Conservation (phyloP, 2,797 vertebrate species). For the Channallabes apus region DNA sequence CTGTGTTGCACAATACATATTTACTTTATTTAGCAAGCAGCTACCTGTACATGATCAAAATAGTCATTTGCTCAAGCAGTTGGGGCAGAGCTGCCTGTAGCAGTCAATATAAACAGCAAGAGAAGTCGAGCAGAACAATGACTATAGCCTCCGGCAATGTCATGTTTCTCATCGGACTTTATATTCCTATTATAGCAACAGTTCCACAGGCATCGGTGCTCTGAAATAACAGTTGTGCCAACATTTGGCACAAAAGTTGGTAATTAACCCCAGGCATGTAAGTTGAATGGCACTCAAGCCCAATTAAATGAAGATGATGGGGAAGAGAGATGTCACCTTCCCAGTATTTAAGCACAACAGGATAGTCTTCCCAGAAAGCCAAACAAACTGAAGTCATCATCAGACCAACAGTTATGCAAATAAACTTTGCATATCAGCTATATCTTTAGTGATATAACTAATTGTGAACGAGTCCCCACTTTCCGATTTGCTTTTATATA, state of each 20-base stretch:
- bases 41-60: conserved; percentile 45
- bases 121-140: conserved; percentile 30
- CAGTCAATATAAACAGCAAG: conserved; percentile 28
- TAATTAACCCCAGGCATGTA: conserved; percentile 32
- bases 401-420: conserved; percentile 12
- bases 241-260: not conserved
- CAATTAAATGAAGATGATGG: not conserved
- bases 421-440: not conserved
- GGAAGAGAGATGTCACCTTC: not conserved
- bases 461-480: not conserved
- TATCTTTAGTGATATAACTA: not conserved
- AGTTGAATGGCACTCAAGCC: conserved; percentile 37
- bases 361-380: not conserved
- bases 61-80: conserved; percentile 42
- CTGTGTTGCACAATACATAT: conserved; percentile 25
- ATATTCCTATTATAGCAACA: conserved; percentile 26
- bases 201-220: conserved; percentile 18
- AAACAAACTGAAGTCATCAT: not conserved
- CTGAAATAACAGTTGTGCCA: conserved; percentile 25
- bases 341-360: not conserved
- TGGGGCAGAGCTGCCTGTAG: conserved; percentile 26
- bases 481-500: not conserved
- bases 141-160: conserved; percentile 27
- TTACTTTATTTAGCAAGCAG: conserved; percentile 44
- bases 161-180: conserved; percentile 35